These are phyloP conservation scores for Plutella xylostella DNA, from an alignment of 2,888 invertebrate genomes.

Conservation along the genomic window DNA sequence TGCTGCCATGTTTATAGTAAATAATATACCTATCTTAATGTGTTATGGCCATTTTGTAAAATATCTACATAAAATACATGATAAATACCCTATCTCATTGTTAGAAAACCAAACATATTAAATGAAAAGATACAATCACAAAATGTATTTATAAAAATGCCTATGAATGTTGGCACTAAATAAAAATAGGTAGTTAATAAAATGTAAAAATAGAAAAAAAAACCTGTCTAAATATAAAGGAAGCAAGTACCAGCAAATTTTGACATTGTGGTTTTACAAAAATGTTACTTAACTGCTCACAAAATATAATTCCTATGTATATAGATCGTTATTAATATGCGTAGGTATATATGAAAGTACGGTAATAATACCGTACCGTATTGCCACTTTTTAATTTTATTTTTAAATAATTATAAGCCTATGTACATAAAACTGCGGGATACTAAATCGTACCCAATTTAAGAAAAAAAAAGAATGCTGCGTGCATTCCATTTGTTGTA, in stretches of 20 bases:
- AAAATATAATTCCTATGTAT: slow-evolving; percentile 52
- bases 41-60: slow-evolving; percentile 9
- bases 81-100: slow-evolving; percentile 5
- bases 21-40: not conserved
- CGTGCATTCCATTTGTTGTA: slow-evolving; percentile 42
- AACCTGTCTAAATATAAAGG: too few relatives aligned
- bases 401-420: not conserved
- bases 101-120: not conserved
- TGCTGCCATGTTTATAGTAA: slow-evolving; percentile 20
- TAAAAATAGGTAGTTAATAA: slow-evolving; percentile 47
- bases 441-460: slow-evolving; percentile 24
- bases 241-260: not conserved
- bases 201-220: slow-evolving; percentile 47
- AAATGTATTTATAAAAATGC: slow-evolving; percentile 12
- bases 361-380: slow-evolving; percentile 24
- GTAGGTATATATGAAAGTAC: slow-evolving; percentile 19
- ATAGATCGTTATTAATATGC: slow-evolving; percentile 33
- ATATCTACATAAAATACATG: too few relatives aligned
- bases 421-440: slow-evolving; percentile 20
- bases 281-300: slow-evolving; percentile 11
- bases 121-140: slow-evolving; percentile 3
- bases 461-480: slow-evolving; percentile 20
- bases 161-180: slow-evolving; percentile 45
- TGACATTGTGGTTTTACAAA: slow-evolving; percentile 18
- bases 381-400: slow-evolving; percentile 23